Base-by-base conservation (phyloP, 2,888 invertebrate species). In the Lysandra bellargus region DNA sequence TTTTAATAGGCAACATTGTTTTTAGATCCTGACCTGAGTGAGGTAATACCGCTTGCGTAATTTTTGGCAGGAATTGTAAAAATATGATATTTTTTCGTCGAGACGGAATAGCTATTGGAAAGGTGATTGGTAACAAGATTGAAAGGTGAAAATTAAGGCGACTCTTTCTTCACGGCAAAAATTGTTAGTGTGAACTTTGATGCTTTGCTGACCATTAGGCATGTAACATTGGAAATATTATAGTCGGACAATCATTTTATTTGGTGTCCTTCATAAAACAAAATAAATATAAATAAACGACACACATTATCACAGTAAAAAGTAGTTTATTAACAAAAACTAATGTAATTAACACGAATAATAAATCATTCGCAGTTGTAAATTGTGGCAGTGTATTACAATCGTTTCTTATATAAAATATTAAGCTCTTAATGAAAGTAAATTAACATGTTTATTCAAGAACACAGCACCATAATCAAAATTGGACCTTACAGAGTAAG, bases 291-390 rank as follows among this genome's bases (percentile, higher is more conserved):
- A 69, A 69, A 69, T 4, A 64, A 64, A 64, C 64, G 9, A 69
- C 23, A 33, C 33, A 69, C 33, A 1, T 69, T 69, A 69, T 69
- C 69, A 69, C 69, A 69, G 33, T 69, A 69, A 69, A 69, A 69
- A 69, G 69, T 69, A 33, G 33, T 69, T 33, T 69, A 69, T 69
- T 69, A 30, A 64, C 64, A 64, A 64, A 64, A 64, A 61, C 57
- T 6, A 61, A 33, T 33, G 30, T 64, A 64, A 33, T 69, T 33
- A 33, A 14, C 69, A 33, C 69, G 23, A 14, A 14, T 53, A 53
- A 53, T 53, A 33, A 69, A 33, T 69, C 23, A 69, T 69, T 64
- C 69, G 69, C 14, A 3, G 69, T 69, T 69, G 2, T 14, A 33
- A 61, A 61, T 53, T 33, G 3, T 33, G 69, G 69, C 69, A 69